A percentile compares a stretch with the other conserved stretches of the same genome.
Conservation (phyloP, 1,140 invertebrate species). For the Megathymus violae region DNA sequence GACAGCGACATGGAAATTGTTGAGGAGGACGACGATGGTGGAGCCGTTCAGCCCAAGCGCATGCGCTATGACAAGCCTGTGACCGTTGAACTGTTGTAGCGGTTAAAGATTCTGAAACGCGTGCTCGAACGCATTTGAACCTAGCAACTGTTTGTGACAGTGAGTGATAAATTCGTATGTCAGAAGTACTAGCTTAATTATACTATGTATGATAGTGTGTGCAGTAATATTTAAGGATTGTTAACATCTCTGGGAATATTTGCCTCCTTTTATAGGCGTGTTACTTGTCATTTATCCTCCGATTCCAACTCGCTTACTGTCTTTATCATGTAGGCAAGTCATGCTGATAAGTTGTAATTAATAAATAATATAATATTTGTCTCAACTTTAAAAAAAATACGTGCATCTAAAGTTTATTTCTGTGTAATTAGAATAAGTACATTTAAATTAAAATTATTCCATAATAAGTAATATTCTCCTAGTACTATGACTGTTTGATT, state of each 20-base stretch:
- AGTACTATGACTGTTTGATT: no score
- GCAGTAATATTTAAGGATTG: no score
- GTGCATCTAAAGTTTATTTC: neutral
- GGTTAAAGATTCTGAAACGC: constrained; percentile 8
- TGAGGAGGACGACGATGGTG: constrained; percentile 71
- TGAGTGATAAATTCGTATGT: neutral
- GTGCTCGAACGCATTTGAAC: constrained; percentile 6
- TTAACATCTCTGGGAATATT: no score
- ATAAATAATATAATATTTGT: neutral
- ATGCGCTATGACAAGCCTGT: constrained; percentile 56
- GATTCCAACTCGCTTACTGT: no score
- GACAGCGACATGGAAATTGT: constrained; percentile 83
- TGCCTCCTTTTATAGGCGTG: no score
- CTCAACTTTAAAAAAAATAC: neutral
- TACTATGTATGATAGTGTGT: no score
- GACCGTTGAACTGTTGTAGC: constrained; percentile 71
- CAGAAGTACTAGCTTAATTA: neutral
- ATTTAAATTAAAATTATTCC: constrained; percentile 2
- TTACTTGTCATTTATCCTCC: no score
- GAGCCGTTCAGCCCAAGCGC: constrained; percentile 60
- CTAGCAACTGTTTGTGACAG: neutral
- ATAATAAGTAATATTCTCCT: constrained; percentile 5
- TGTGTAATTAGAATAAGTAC: constrained; percentile 4
- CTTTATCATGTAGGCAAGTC: no score
- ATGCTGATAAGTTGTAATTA: no score